phyloP scores from a whole-genome alignment of 2,888 invertebrate genomes.

The Sabellastarte sp. region DNA sequence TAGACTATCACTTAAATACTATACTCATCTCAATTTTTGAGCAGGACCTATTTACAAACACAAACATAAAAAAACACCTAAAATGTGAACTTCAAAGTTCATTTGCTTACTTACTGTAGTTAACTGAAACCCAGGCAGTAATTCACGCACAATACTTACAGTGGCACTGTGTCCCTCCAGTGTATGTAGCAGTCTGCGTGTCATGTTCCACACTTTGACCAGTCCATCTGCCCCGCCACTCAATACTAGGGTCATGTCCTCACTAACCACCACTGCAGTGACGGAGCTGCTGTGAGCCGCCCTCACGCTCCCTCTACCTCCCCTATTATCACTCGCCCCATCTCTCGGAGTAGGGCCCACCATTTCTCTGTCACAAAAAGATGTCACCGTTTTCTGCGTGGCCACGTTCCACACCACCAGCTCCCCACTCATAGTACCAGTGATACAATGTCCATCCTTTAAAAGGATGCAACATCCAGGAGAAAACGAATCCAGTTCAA shows the following conservation, averaged over 20 bases:
- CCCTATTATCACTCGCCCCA: not conserved
- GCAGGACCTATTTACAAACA: too few relatives aligned
- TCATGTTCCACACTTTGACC: slow-evolving; percentile 22
- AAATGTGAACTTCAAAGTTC: too few relatives aligned
- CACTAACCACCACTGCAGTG: slow-evolving; percentile 14
- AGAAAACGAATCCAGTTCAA: slow-evolving; percentile 19
- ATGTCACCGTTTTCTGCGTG: slow-evolving; percentile 5
- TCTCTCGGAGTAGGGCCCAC: not conserved
- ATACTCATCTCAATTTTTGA: too few relatives aligned
- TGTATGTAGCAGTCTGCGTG: slow-evolving; percentile 4
- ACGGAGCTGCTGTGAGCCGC: slow-evolving; percentile 16
- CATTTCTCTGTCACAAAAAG: slow-evolving; percentile 10
- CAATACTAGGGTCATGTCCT: slow-evolving; percentile 9
- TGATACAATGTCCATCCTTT: slow-evolving; percentile 8
- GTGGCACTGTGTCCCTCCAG: slow-evolving; percentile 7
- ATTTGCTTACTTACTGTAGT: not conserved
- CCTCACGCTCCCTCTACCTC: not conserved
- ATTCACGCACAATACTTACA: slow-evolving; percentile 7
- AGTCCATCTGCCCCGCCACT: slow-evolving; percentile 13
- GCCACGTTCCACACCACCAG: slow-evolving; percentile 19
- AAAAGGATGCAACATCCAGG: slow-evolving; percentile 16
- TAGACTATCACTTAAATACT: too few relatives aligned
- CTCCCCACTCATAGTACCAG: slow-evolving; percentile 14
- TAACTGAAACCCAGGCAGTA: not conserved
- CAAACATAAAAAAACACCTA: too few relatives aligned